Base-by-base conservation (phyloP, 2,888 invertebrate genomes). In the Lithophane leautieri region DNA sequence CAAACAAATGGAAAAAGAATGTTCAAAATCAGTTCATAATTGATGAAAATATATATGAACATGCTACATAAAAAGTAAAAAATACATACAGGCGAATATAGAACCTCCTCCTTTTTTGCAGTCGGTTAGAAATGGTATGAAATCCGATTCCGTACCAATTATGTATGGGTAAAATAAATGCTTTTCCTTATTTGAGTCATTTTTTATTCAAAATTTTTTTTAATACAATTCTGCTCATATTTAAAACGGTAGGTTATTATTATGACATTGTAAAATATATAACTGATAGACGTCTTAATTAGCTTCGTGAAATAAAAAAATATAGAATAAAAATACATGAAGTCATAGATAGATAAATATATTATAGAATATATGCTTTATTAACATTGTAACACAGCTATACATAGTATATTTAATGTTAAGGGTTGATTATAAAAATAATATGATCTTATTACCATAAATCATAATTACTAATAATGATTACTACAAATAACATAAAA, bases 181-280 rank as follows among this genome's bases (percentile, higher is more conserved):
- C 4, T 11, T 70, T 22, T 28, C 11, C 0, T 16, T 16, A 60
- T n/a, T 11, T 25, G 60, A 22, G 4, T 60, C 11, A 60, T 61
- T 69, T 69, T 70, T 61, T 28, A 70, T 28, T 70, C 22, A 44
- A 61, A 44, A 47, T 44, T 16, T 22, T 3, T 47, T 22, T 4
- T 28, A 19, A 47, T 47, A 44, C 25, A 28, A 22, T 44, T 63
- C 16, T 47, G 65, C 4, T 50, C 14, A 28, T 66, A 66, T 28
- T 66, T 28, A 14, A 16, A 28, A 28, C 22, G 14, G 2, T 50
- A 28, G 14, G 4, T 28, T 50, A 28, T 66, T 50, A 28, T 50
- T 50, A 66, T n/a, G 16, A 22, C 6, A 69, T 44, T 60, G 25
- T 11, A 28, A 14, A 61, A 61, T 62, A 19, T 34, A 34, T 14